Evolutionary conservation across 2,797 vertebrate species (phyloP).

Genomic region (Muscicapa comitata): DNA sequence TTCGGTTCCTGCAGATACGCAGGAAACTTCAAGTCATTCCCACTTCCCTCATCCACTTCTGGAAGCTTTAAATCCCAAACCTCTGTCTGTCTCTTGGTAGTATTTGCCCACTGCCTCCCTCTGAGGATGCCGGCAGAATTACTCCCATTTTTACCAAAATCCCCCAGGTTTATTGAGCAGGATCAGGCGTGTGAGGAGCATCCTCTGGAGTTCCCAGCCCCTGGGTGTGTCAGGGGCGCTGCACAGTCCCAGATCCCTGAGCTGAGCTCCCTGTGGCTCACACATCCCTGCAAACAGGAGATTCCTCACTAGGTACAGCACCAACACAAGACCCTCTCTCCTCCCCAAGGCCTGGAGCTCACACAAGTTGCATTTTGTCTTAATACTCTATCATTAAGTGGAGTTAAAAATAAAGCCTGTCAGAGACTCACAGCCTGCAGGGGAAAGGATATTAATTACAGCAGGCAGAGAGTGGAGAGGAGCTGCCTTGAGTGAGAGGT

Average conservation of each 20-base stretch:
- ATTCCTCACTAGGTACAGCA: background rate
- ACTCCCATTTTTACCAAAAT: background rate
- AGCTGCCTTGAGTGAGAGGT: conserved; percentile 33
- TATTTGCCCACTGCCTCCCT: background rate
- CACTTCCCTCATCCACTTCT: background rate
- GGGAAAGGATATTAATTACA: conserved; percentile 69
- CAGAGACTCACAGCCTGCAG: conserved; percentile 48
- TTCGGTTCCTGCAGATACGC: background rate
- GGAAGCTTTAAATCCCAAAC: background rate
- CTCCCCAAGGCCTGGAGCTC: background rate
- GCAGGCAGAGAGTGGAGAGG: conserved; percentile 52
- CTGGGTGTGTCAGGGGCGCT: background rate
- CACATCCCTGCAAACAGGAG: background rate
- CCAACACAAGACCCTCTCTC: background rate
- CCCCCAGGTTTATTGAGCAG: background rate
- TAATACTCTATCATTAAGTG: conserved; percentile 63
- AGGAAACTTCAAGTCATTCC: background rate
- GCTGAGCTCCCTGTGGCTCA: background rate
- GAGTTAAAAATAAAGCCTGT: conserved; percentile 68
- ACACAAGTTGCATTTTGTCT: conserved; percentile 50
- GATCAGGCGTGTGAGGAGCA: background rate
- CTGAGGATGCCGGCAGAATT: background rate
- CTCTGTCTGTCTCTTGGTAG: background rate
- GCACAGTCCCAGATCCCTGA: background rate
- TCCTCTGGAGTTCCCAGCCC: background rate